Evolutionary conservation across 92 coral and sea anemone species (phyloP).

Genomic region (Phymanthus crucifer): DNA sequence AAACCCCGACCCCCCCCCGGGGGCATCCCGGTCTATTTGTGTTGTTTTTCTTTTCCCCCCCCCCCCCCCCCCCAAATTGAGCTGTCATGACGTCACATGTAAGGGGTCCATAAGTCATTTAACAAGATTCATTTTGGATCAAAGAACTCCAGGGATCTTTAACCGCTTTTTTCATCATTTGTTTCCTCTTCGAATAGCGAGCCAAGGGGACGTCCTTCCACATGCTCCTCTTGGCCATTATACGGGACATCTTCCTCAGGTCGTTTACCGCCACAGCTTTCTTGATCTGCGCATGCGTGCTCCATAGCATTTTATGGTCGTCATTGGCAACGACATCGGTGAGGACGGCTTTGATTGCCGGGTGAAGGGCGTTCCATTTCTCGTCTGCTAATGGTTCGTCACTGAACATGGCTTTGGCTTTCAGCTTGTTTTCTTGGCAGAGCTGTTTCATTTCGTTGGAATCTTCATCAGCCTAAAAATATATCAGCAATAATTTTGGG

Average conservation of each 20-base stretch:
- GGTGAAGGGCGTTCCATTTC: conserved; percentile 11
- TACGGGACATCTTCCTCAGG: not conserved
- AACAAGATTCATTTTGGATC: no score
- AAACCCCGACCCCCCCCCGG: no score
- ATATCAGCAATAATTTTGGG: no score
- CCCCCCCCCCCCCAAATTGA: no score
- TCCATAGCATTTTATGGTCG: not conserved
- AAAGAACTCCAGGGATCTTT: not conserved
- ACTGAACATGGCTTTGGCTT: not conserved
- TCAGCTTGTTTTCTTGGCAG: not conserved
- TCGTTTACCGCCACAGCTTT: conserved; percentile 7
- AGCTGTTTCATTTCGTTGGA: not conserved
- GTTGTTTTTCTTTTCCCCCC: no score
- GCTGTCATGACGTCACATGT: no score
- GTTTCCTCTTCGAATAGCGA: conserved; percentile 1
- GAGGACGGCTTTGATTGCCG: conserved; percentile 13
- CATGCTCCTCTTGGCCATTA: not conserved
- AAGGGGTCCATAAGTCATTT: no score
- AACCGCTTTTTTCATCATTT: not conserved
- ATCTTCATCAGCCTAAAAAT: no score
- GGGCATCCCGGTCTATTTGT: no score
- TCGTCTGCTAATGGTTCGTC: not conserved
- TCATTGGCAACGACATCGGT: conserved; percentile 14
- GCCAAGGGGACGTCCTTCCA: conserved; percentile 5
- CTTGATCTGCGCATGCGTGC: no score